phyloP scores from a whole-genome alignment of 2,113 vertebrate genomes.

The Eira barbara region DNA sequence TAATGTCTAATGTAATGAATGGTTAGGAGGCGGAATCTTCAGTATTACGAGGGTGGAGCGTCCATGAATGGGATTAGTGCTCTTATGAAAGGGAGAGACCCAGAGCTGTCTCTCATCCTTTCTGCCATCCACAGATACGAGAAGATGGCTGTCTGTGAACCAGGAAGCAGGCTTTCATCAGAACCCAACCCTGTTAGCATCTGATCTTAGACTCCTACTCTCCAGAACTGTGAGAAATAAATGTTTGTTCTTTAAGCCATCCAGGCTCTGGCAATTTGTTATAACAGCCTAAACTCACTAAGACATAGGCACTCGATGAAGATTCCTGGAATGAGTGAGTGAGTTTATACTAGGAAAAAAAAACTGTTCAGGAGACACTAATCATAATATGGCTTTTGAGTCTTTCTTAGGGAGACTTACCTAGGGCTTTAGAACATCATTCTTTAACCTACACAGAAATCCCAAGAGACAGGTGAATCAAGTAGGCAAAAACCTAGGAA shows the following conservation, averaged over 20 bases:
- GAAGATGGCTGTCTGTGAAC: neutral
- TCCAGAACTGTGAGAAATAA: neutral
- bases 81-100: neutral
- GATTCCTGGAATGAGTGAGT: neutral
- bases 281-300: neutral
- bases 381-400: neutral
- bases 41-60: neutral
- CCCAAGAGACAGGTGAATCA: neutral
- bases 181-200: neutral
- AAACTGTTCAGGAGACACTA: neutral
- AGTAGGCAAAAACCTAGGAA: neutral
- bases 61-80: neutral
- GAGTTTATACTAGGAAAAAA: neutral
- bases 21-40: neutral
- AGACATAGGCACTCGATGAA: neutral
- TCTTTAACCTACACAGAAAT: neutral
- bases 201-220: neutral
- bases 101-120: neutral
- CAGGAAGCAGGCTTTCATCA: neutral
- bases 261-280: neutral
- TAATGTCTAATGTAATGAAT: neutral
- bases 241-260: neutral
- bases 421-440: neutral
- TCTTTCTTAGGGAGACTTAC: neutral
- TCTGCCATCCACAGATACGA: neutral